Percentiles rank a stretch among this genome's conserved stretches.
phyloP scores from a whole-genome alignment of 2,888 invertebrate genomes.

The Hydrotaea cyrtoneurina region DNA sequence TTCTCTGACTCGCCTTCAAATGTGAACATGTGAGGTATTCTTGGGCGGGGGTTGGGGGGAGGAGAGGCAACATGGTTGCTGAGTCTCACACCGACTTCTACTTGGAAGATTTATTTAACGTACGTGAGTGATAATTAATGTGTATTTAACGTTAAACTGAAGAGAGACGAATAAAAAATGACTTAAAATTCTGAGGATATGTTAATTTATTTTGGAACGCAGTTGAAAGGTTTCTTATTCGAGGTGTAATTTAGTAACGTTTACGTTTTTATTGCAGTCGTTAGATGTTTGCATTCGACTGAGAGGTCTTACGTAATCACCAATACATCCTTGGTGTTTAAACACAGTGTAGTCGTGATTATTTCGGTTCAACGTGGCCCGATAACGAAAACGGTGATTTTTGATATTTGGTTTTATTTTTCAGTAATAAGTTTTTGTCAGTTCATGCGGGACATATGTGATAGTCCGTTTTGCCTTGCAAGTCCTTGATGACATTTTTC shows the following conservation, averaged over 20 bases:
- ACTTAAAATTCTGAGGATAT: slow-evolving; percentile 61
- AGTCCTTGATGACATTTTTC: no score
- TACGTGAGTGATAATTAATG: slow-evolving; percentile 68
- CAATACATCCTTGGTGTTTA: no score
- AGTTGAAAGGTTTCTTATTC: slow-evolving; percentile 30
- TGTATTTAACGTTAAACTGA: slow-evolving; percentile 62
- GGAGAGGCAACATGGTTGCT: neutral
- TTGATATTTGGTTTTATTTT: no score
- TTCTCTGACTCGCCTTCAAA: slow-evolving; percentile 16
- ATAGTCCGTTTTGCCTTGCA: no score
- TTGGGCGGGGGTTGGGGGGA: neutral
- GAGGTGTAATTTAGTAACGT: slow-evolving; percentile 36
- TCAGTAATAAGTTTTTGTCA: no score
- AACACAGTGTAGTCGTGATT: neutral
- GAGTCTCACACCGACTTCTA: slow-evolving; percentile 1
- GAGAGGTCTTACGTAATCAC: neutral
- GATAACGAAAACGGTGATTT: no score
- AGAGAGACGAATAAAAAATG: slow-evolving; percentile 26
- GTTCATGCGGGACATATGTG: no score
- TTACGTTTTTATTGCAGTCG: neutral
- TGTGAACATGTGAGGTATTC: slow-evolving; percentile 50
- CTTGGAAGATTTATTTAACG: slow-evolving; percentile 64
- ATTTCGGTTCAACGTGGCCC: neutral
- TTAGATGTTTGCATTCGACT: slow-evolving; percentile 27
- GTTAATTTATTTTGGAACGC: slow-evolving; percentile 57